Conservation (phyloP, 2,888 invertebrate species). For the Melikaiella ostensackeni region DNA sequence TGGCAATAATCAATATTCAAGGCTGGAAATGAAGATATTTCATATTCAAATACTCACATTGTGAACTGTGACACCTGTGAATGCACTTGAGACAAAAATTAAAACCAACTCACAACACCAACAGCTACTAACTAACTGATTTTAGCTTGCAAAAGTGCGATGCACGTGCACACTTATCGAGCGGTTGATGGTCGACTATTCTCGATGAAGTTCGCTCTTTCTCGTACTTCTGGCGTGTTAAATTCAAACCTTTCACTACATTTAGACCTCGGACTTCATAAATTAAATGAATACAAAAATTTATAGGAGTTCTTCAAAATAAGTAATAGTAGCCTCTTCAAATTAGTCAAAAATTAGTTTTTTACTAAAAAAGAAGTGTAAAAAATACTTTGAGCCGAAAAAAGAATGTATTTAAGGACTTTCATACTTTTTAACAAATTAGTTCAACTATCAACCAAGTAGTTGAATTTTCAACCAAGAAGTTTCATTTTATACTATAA, state of each 20-base stretch:
- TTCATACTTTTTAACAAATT: no score
- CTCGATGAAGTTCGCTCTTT: constrained; percentile 13
- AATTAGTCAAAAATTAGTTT: no score
- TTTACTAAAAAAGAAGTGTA: no score
- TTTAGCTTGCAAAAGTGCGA: constrained; percentile 12
- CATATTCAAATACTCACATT: constrained; percentile 25
- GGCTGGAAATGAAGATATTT: not conserved
- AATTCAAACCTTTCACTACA: not conserved
- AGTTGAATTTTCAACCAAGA: not conserved
- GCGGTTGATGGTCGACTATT: constrained; percentile 22
- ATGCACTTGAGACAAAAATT: not conserved
- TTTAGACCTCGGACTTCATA: no score
- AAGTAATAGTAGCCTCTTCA: no score
- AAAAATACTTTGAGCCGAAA: no score
- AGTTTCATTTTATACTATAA: no score
- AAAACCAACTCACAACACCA: constrained; percentile 10
- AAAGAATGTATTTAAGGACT: no score
- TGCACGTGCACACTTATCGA: constrained; percentile 35
- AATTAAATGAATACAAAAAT: no score
- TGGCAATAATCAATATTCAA: not conserved
- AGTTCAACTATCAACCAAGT: no score
- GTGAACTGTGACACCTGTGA: not conserved
- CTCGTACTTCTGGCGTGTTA: not conserved
- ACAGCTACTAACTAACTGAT: constrained; percentile 3
- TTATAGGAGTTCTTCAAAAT: no score